Conservation (phyloP, 2,888 invertebrate species). For the Thyatira batis region DNA sequence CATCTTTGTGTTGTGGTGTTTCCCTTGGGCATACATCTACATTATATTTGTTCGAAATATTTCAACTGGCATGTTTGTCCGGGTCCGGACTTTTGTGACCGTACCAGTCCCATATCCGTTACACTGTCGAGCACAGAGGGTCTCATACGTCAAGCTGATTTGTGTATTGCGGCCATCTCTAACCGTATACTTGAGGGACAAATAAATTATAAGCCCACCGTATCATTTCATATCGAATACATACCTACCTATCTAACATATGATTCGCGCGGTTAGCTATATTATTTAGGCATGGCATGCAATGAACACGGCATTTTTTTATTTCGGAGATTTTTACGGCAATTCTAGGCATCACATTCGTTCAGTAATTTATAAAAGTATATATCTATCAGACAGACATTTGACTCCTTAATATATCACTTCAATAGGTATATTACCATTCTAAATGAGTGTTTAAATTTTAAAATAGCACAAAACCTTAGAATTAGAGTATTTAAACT, state of each 20-base stretch:
- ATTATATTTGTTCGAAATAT: slow-evolving; percentile 2
- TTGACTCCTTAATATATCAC: too few species aligned
- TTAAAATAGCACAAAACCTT: too few species aligned
- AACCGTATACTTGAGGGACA: slow-evolving; percentile 8
- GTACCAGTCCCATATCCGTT: slow-evolving; percentile 17
- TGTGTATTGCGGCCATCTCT: slow-evolving; percentile 21
- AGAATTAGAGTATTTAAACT: too few species aligned
- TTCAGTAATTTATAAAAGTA: too few species aligned
- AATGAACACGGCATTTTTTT: too few species aligned
- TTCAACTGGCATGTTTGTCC: background rate
- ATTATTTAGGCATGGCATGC: too few species aligned
- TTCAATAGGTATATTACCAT: too few species aligned
- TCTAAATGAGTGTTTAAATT: too few species aligned
- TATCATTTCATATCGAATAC: background rate
- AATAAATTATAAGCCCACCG: background rate
- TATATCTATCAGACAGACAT: too few species aligned
- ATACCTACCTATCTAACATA: background rate
- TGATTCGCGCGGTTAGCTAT: too few species aligned
- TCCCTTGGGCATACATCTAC: slow-evolving; percentile 8
- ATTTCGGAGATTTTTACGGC: too few species aligned
- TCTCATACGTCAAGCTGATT: slow-evolving; percentile 32
- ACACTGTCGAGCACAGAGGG: slow-evolving; percentile 20
- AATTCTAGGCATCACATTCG: too few species aligned
- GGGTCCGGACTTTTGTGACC: slow-evolving; percentile 8
- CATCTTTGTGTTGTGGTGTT: slow-evolving; percentile 12